A percentile compares a stretch with the other conserved stretches of the same genome.
Evolutionary conservation across 2,113 vertebrate genomes (phyloP).

Genomic region (Sitta europaea): DNA sequence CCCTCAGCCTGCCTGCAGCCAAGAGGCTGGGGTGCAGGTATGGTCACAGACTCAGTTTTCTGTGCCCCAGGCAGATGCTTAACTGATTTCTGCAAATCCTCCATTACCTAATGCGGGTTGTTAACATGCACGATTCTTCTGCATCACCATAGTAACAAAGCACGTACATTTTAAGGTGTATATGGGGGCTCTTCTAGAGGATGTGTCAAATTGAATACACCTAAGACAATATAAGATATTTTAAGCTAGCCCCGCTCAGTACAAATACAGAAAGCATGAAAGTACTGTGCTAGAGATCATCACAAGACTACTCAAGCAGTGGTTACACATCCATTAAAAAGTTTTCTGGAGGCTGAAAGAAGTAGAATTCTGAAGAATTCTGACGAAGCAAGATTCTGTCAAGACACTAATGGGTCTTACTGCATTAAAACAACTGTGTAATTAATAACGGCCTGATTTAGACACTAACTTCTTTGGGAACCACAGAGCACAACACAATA

Average conservation of each 20-base stretch:
- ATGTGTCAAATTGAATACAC: slow-evolving; percentile 44
- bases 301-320: not conserved
- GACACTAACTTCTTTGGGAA: not conserved
- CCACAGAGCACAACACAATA: not conserved
- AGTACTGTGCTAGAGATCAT: not conserved
- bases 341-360: not conserved
- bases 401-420: not conserved
- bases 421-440: not conserved
- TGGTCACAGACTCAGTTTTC: not conserved
- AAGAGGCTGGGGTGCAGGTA: not conserved
- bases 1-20: not conserved
- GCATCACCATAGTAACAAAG: slow-evolving; percentile 66
- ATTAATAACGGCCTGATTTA: not conserved
- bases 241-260: not conserved
- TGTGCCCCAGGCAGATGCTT: not conserved
- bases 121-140: slow-evolving; percentile 47
- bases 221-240: slow-evolving; percentile 33
- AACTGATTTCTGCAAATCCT: slow-evolving; percentile 31
- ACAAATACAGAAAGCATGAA: not conserved
- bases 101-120: not conserved
- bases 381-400: not conserved
- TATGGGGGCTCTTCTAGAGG: slow-evolving; percentile 33
- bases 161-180: slow-evolving; percentile 51
- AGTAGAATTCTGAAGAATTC: not conserved
- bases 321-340: not conserved